These are phyloP conservation scores for Myotis lucifugus DNA, from an alignment of 2,113 vertebrate species.

Conservation along the genomic window DNA sequence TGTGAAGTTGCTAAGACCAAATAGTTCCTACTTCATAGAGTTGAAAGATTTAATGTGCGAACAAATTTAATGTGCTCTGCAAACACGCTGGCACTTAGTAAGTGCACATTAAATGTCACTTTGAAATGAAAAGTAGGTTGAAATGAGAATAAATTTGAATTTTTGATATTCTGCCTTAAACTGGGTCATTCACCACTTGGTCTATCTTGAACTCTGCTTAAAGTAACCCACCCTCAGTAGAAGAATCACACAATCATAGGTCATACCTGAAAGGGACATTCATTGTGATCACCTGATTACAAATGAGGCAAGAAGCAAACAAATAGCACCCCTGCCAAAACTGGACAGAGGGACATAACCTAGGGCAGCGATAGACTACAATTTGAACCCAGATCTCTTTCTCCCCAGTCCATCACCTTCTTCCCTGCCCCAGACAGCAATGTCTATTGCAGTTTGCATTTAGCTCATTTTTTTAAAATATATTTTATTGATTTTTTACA, in stretches of 20 bases:
- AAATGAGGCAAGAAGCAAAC: not conserved
- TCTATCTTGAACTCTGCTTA: not conserved
- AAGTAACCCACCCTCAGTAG: not conserved
- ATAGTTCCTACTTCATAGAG: slow-evolving; percentile 66
- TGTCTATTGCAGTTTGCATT: not conserved
- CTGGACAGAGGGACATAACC: not conserved
- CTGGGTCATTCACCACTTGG: not conserved
- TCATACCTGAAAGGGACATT: not conserved
- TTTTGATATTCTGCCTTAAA: not conserved
- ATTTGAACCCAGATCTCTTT: not conserved
- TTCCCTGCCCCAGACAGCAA: not conserved
- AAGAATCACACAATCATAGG: not conserved
- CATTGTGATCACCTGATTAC: not conserved
- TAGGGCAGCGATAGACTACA: not conserved
- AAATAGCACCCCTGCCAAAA: not conserved
- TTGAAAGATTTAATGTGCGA: slow-evolving; percentile 62
- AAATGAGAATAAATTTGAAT: not conserved
- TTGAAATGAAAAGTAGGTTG: not conserved
- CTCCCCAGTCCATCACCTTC: not conserved
- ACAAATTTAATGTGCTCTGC: slow-evolving; percentile 18
- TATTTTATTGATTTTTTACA: too few species aligned
- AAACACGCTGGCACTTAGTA: not conserved
- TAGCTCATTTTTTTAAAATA: not conserved
- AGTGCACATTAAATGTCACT: not conserved
- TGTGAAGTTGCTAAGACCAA: slow-evolving; percentile 84